Evolutionary conservation across 2,888 invertebrate species (phyloP).

Genomic region (Liposcelis brunnea): DNA sequence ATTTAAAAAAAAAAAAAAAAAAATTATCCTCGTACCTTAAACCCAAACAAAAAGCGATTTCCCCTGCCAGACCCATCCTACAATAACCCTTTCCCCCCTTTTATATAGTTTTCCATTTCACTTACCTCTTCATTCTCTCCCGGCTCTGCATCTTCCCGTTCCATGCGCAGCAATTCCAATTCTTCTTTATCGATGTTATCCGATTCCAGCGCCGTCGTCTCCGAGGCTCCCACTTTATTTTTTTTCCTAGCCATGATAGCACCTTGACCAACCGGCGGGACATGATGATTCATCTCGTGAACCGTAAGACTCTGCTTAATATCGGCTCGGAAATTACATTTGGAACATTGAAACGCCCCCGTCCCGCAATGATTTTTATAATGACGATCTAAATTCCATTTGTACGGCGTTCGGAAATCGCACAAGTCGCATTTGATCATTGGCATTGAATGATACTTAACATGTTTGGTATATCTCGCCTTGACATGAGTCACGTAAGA

Average conservation of each 20-base stretch:
- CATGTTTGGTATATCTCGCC: slow-evolving; percentile 78
- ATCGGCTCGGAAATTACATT: slow-evolving; percentile 80
- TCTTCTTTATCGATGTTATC: slow-evolving; percentile 20
- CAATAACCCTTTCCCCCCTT: too few species aligned
- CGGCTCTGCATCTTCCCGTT: slow-evolving; percentile 17
- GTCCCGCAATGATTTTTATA: slow-evolving; percentile 78
- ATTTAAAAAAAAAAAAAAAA: too few species aligned
- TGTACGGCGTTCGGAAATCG: slow-evolving; percentile 71
- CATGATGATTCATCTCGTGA: slow-evolving; percentile 81
- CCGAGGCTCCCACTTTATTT: slow-evolving; percentile 59
- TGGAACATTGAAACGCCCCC: slow-evolving; percentile 69
- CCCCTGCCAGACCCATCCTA: too few species aligned
- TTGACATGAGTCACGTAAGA: slow-evolving; percentile 81
- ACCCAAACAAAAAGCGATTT: too few species aligned
- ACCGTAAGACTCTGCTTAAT: slow-evolving; percentile 83
- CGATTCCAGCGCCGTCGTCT: slow-evolving; percentile 25
- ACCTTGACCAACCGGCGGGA: slow-evolving; percentile 56
- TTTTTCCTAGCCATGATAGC: slow-evolving; percentile 32
- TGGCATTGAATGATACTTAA: slow-evolving; percentile 85
- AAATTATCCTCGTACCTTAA: too few species aligned
- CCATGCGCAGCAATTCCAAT: slow-evolving; percentile 18
- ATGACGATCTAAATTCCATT: slow-evolving; percentile 85
- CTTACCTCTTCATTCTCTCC: slow-evolving; percentile 11
- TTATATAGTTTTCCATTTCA: not conserved
- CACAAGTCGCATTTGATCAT: slow-evolving; percentile 89